phyloP scores from a whole-genome alignment of 2,113 vertebrate genomes.

The Pyxicephalus adspersus region DNA sequence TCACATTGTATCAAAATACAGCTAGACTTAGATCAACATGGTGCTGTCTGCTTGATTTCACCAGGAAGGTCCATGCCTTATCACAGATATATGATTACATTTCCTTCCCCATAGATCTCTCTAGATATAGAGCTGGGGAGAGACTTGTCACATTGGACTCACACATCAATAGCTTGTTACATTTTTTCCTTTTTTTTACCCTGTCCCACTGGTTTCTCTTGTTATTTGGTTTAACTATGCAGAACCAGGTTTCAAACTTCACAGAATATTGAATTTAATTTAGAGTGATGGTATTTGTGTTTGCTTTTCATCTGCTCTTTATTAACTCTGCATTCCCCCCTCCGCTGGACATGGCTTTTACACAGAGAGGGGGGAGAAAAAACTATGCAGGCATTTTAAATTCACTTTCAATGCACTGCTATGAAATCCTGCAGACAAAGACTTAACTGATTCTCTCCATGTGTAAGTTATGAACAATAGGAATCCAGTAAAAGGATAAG shows the following conservation, averaged over 20 bases:
- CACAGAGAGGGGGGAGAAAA: slow-evolving; percentile 9
- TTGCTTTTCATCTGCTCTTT: slow-evolving; percentile 54
- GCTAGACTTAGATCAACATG: slow-evolving; percentile 34
- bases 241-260: neutral
- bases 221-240: neutral
- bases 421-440: slow-evolving; percentile 75
- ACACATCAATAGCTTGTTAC: neutral
- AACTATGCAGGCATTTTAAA: slow-evolving; percentile 13
- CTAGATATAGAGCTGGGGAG: too few species aligned
- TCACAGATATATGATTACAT: neutral
- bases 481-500: slow-evolving; percentile 29
- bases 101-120: neutral
- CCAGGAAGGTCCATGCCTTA: neutral
- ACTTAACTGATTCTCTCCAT: slow-evolving; percentile 76
- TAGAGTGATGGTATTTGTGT: slow-evolving; percentile 29
- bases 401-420: slow-evolving; percentile 59
- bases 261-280: slow-evolving; percentile 36
- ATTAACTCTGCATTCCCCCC: slow-evolving; percentile 60
- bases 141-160: slow-evolving; percentile 9
- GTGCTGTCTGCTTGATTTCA: slow-evolving; percentile 32
- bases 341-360: slow-evolving; percentile 22
- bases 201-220: neutral
- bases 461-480: slow-evolving; percentile 79
- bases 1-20: slow-evolving; percentile 52
- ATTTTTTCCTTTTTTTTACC: slow-evolving; percentile 8